Conservation (phyloP, 1,140 invertebrate species). For the Maniola jurtina region DNA sequence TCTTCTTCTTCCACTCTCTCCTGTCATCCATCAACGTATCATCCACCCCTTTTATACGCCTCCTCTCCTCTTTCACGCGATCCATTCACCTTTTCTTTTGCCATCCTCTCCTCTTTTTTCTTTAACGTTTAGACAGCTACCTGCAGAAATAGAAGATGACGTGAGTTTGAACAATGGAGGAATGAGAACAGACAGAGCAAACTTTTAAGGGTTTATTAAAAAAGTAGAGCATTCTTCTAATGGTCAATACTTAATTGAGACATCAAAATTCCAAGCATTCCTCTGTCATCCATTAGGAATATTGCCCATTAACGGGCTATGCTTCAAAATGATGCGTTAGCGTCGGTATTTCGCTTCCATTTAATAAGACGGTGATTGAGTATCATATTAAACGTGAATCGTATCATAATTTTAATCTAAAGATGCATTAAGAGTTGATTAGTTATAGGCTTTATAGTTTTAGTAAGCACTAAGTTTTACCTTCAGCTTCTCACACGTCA, state of each 20-base stretch:
- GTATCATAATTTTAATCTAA: slow-evolving; percentile 21
- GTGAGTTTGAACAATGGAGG: too few species aligned
- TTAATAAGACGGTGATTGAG: slow-evolving; percentile 12
- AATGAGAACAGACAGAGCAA: too few species aligned
- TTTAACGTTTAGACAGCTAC: too few species aligned
- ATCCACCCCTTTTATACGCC: too few species aligned
- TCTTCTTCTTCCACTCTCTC: too few species aligned
- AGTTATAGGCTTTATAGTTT: slow-evolving; percentile 18
- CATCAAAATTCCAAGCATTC: neutral
- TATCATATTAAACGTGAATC: slow-evolving; percentile 4
- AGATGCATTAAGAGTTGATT: slow-evolving; percentile 35
- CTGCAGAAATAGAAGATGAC: too few species aligned
- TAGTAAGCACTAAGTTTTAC: slow-evolving; percentile 20
- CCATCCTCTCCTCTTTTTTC: too few species aligned
- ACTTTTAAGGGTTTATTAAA: neutral
- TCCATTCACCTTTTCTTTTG: too few species aligned
- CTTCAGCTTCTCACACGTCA: too few species aligned
- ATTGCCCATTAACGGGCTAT: neutral
- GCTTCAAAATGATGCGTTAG: neutral
- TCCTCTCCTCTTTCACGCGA: too few species aligned
- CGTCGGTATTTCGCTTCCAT: neutral
- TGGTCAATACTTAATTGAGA: neutral
- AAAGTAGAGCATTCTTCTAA: neutral
- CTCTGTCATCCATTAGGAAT: neutral
- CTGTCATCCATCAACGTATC: too few species aligned